A percentile compares a stretch with the other conserved stretches of the same genome.
phyloP scores from a whole-genome alignment of 2,113 vertebrate species.

The Daboia siamensis region DNA sequence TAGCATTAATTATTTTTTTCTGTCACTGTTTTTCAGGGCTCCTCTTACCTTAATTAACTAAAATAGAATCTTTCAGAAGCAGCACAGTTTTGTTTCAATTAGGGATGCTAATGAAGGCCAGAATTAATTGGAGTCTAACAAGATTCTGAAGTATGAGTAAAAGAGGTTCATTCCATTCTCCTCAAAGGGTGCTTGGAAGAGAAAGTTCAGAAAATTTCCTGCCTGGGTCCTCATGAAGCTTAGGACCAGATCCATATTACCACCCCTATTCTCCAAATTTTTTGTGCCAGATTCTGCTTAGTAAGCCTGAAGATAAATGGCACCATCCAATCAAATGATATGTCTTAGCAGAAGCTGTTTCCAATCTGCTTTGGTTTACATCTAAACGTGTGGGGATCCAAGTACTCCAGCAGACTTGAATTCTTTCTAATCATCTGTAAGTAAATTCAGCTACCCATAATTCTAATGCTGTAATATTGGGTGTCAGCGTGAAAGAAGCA shows the following conservation, averaged over 20 bases:
- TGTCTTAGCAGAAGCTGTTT: neutral
- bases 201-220: neutral
- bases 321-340: neutral
- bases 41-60: neutral
- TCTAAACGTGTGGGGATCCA: neutral
- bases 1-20: neutral
- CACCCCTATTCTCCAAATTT: neutral
- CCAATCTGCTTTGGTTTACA: neutral
- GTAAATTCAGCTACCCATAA: neutral
- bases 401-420: too few species aligned
- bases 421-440: neutral
- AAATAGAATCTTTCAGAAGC: neutral
- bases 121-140: slow-evolving; percentile 5
- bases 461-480: neutral
- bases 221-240: neutral
- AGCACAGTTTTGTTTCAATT: neutral
- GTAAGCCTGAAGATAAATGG: neutral
- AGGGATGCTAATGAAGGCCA: neutral
- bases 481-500: neutral
- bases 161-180: neutral
- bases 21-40: neutral
- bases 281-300: neutral
- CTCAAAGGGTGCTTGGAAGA: neutral
- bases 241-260: neutral
- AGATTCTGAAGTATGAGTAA: neutral